phyloP scores from a whole-genome alignment of 2,888 invertebrate genomes.

The Cordilura impudica region DNA sequence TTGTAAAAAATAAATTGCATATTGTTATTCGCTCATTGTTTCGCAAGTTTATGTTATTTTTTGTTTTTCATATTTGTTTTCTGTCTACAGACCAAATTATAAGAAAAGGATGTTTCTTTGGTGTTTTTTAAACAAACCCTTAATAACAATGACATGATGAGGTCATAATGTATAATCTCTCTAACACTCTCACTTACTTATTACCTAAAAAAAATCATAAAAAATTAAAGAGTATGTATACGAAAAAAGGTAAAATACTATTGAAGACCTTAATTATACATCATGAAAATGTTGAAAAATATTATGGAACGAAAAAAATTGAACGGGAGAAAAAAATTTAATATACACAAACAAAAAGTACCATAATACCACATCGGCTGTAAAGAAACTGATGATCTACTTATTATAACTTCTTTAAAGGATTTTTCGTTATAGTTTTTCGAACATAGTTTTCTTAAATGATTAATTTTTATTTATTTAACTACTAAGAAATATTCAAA shows the following conservation, averaged over 20 bases:
- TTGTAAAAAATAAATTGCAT: slow-evolving; percentile 56
- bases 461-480: no score
- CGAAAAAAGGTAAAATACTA: background rate
- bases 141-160: slow-evolving; percentile 36
- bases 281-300: slow-evolving; percentile 26
- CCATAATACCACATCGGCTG: no score
- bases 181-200: slow-evolving; percentile 66
- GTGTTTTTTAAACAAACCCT: slow-evolving; percentile 7
- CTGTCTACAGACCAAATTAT: background rate
- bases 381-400: no score
- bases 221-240: background rate
- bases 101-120: slow-evolving; percentile 7
- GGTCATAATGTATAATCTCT: slow-evolving; percentile 51
- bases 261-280: slow-evolving; percentile 7
- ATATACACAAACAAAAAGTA: no score
- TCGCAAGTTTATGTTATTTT: slow-evolving; percentile 39
- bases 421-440: no score
- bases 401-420: no score
- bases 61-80: background rate
- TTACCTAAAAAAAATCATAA: background rate
- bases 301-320: background rate
- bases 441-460: no score
- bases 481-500: no score
- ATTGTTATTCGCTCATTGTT: slow-evolving; percentile 52
- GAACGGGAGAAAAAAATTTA: no score